Evolutionary conservation across 1,140 invertebrate species (phyloP).

Genomic region (Dendrolimus kikuchii): DNA sequence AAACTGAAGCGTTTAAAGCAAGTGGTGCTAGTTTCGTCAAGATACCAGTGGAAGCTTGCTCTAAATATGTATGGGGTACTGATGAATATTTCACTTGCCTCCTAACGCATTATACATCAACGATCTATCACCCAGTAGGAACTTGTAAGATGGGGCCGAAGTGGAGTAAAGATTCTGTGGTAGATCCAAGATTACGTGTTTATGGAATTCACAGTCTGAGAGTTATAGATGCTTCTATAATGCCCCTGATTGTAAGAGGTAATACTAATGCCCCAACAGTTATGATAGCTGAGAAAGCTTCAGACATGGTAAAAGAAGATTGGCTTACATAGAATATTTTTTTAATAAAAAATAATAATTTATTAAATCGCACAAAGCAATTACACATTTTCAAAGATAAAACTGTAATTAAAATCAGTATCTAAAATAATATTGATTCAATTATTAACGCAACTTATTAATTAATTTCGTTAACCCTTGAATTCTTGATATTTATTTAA

Average conservation of each 20-base stretch:
- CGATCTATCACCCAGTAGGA: conserved; percentile 84
- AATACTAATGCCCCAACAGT: conserved; percentile 76
- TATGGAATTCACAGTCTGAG: conserved; percentile 80
- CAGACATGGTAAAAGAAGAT: conserved; percentile 75
- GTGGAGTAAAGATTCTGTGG: conserved; percentile 79
- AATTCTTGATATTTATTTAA: too few relatives aligned
- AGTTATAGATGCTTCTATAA: conserved; percentile 84
- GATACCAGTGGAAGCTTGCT: conserved; percentile 76
- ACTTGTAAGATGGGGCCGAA: conserved; percentile 89
- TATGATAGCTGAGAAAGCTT: conserved; percentile 77
- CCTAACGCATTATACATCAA: conserved; percentile 77
- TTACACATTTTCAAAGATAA: too few relatives aligned
- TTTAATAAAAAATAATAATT: not conserved
- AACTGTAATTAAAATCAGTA: too few relatives aligned
- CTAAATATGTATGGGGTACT: conserved; percentile 73
- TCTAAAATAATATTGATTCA: too few relatives aligned
- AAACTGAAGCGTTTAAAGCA: conserved; percentile 74
- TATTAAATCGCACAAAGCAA: not conserved
- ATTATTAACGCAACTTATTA: too few relatives aligned
- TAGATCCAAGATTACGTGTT: conserved; percentile 79
- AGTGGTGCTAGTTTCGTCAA: conserved; percentile 73
- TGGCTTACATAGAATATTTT: conserved; percentile 32
- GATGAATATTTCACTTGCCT: conserved; percentile 81
- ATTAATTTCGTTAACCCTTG: too few relatives aligned
- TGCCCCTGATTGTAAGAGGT: conserved; percentile 75